Base-by-base conservation (phyloP, 2,797 vertebrate genomes). In the Micromesistius poutassou region DNA sequence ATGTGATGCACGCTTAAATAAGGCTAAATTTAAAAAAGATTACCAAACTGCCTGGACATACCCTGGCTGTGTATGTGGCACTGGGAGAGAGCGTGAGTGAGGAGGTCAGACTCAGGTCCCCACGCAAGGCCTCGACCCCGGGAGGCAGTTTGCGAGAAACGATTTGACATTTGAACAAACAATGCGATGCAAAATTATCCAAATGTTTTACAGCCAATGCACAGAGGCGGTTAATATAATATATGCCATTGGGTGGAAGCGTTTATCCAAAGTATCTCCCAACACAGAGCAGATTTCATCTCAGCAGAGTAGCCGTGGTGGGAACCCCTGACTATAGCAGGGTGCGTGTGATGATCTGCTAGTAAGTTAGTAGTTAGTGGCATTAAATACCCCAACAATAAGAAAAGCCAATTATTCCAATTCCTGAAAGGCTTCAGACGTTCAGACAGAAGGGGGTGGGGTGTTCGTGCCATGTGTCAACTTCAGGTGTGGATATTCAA, bases 1-100 rank as follows among this genome's bases (percentile, higher is more conserved):
- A 82, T 74, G 76, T 77, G 82, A 82, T 79, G 83, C 78, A 84
- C 80, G 68, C 35, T 30, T 77, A 84, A 86, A 83, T 82, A 85
- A 71, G 72, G 76, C 71, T 73, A 78, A 78, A 81, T 76, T 68
- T 81, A 85, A 80, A 73, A 74, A 25, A 30, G 82, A 82, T 80
- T 85, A 73, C 74, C 80, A 84, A 33, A 50, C 82, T 83, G 46
- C 77, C 68, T 71, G 68, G 79, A 87, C 66, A 72, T 31, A 78
- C 66, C 84, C 79, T 86, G 84, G 79, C 86, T 82, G 76, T 1
- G 36, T 68, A 30, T 3, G 77, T 74, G 16, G 25, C 84, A 78
- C 79, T 76, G 7, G 33, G 78, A 8, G 82, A 73, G 50, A 79
- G 78, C 70, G 79, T 0, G 66, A 86, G 81, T 71, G 77, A 55